Percentiles rank a stretch among this genome's conserved stretches.
These are phyloP conservation scores for Cercopithecus hamlyni DNA, from an alignment of 2,797 vertebrate species.

Conservation along the genomic window DNA sequence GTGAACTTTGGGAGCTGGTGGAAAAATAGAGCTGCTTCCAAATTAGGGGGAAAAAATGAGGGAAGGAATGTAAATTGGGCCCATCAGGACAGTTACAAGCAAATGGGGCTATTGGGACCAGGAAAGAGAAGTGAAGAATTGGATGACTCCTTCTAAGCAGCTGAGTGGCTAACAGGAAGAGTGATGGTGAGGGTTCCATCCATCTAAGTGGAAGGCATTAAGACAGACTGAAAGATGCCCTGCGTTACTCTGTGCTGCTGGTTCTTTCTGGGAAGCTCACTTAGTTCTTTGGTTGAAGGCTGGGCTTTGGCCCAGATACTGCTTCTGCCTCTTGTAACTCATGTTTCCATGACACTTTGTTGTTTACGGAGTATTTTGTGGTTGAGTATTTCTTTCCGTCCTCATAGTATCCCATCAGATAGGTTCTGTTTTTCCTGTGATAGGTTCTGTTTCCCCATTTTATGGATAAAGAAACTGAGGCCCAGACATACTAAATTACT, in stretches of 20 bases:
- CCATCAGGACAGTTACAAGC: neutral
- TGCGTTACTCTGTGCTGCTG: neutral
- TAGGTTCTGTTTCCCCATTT: neutral
- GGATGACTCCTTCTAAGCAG: neutral
- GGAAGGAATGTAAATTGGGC: neutral
- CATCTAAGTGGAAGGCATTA: no score
- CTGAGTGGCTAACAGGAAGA: neutral
- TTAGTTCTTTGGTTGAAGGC: neutral
- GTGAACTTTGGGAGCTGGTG: neutral
- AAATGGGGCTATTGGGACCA: neutral
- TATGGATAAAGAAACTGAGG: neutral
- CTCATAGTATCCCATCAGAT: neutral
- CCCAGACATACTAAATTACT: neutral
- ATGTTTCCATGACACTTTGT: fast-evolving
- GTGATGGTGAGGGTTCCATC: neutral
- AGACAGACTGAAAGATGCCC: neutral
- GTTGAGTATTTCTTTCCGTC: neutral
- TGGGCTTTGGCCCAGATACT: neutral
- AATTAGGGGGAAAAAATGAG: neutral
- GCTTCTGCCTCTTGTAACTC: neutral
- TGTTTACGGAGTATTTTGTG: neutral
- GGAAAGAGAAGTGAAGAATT: neutral
- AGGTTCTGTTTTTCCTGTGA: neutral
- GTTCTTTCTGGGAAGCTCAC: neutral
- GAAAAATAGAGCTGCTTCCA: neutral